Evolutionary conservation across 2,888 invertebrate genomes (phyloP), one percentile per base, ranked within the genome.

Genomic region (Lithodes maja): DNA sequence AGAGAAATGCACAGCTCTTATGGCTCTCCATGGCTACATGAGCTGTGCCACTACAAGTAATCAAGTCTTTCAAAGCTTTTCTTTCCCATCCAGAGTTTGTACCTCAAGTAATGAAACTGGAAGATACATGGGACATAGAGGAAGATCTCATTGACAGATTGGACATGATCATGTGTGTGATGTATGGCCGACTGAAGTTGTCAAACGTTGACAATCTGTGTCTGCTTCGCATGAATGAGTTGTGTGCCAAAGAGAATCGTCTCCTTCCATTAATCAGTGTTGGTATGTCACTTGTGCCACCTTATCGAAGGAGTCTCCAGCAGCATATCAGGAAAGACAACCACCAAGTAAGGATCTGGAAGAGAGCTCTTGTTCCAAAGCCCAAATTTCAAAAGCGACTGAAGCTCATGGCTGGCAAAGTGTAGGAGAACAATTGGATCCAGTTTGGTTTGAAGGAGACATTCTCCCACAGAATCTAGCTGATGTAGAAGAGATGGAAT

Each of bases 401-500:
- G 3, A 49, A 49, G 78, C 1, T 78, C 78, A 78, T 53, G 78
- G 53, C n/a, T 78, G 78, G 78, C 12, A 78, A 50, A 50, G 12
- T 12, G 9, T n/a, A 3, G 78, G 49, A 49, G 12, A 9, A 52
- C 3, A 2, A 17, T 33, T 78, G 9, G 49, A 78, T 49, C 17
- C 78, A 12, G 5, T 78, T n/a, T 78, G 78, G 78, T 78, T 12
- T 53, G 78, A 78, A 78, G 78, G 50, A 78, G 78, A 78, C 53
- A 49, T 78, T 50, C 5, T 78, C 9, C 53, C 50, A 49, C 50
- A 33, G n/a, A 53, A 78, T 7, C 78, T 78, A 7, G 50, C 33
- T 9, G 49, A 78, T n/a, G 49, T 17, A 49, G 78, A 1, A 7
- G 12, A 15, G 74, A n/a, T 17, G 3, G 3, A 5, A 61, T 61